Conservation (phyloP, 30 jellyfish, hydroid and myxozoan genomes). For the Morbakka virulenta region DNA sequence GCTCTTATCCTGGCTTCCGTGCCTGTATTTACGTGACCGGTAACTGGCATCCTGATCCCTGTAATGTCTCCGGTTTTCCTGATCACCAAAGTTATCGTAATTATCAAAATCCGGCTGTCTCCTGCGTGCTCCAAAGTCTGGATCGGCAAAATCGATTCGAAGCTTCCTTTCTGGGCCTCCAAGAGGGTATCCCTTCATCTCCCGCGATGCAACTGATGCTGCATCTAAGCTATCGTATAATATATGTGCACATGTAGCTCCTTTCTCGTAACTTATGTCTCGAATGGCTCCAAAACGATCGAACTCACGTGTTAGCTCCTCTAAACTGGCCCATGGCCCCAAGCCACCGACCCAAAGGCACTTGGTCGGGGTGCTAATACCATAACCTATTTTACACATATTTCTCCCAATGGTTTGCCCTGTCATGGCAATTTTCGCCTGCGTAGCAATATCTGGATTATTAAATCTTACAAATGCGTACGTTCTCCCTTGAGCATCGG, state of each 20-base stretch:
- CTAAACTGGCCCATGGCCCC: slow-evolving; percentile 90
- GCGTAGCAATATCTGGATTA: slow-evolving; percentile 88
- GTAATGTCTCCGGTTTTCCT: no score
- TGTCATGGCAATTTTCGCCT: slow-evolving; percentile 75
- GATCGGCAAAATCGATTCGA: slow-evolving; percentile 91
- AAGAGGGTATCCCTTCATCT: slow-evolving; percentile 95
- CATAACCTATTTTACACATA: slow-evolving; percentile 91
- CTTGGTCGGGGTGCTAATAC: slow-evolving; percentile 86
- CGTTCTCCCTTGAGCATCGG: slow-evolving; percentile 86
- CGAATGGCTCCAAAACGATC: slow-evolving; percentile 97
- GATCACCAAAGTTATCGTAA: slow-evolving; percentile 63
- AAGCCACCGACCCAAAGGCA: slow-evolving; percentile 98
- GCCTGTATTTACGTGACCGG: no score
- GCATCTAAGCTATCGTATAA: slow-evolving; percentile 96
- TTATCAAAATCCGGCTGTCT: slow-evolving; percentile 54
- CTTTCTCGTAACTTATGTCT: slow-evolving; percentile 74
- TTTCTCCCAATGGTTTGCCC: slow-evolving; percentile 83
- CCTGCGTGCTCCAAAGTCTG: slow-evolving; percentile 50
- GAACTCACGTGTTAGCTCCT: slow-evolving; percentile 91
- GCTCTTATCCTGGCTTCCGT: no score
- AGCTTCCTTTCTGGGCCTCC: slow-evolving; percentile 90
- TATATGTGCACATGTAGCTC: slow-evolving; percentile 75
- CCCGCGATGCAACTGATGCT: slow-evolving; percentile 95
- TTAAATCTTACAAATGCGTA: slow-evolving; percentile 90
- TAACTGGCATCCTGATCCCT: no score